Evolutionary conservation across 1,140 invertebrate genomes (phyloP).

Genomic region (Temnothorax curvispinosus): DNA sequence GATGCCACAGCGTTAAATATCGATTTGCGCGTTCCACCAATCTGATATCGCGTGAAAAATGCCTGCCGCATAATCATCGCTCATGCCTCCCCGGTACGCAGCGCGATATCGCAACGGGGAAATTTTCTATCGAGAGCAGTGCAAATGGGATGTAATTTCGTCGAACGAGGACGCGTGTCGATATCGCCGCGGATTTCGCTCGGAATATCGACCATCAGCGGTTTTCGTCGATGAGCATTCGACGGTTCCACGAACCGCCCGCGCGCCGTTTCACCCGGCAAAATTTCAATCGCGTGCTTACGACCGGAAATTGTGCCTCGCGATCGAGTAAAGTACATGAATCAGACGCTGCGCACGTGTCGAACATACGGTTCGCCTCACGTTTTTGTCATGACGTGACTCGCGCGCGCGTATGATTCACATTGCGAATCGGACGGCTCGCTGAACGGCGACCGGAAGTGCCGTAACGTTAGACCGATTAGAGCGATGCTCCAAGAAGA

Average conservation of each 20-base stretch:
- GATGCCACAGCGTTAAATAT: background rate
- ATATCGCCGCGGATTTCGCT: background rate
- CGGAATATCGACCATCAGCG: constrained; percentile 17
- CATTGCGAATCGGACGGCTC: background rate
- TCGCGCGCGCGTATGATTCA: constrained; percentile 57
- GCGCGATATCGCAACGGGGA: background rate
- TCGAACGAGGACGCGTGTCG: constrained; percentile 32
- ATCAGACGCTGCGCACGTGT: constrained; percentile 55
- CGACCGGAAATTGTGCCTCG: constrained; percentile 23
- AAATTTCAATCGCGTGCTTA: constrained; percentile 43
- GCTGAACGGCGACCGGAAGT: constrained; percentile 38
- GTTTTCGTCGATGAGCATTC: background rate
- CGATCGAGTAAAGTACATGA: constrained; percentile 40
- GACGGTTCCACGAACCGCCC: background rate
- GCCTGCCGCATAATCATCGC: background rate
- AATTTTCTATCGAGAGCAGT: background rate
- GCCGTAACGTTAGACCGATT: constrained; percentile 35
- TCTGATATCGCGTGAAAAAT: background rate
- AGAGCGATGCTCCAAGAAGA: background rate
- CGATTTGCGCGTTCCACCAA: background rate
- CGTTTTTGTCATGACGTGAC: constrained; percentile 43
- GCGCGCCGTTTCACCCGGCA: no score
- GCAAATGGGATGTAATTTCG: background rate
- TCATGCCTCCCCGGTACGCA: no score
- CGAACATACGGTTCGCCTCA: constrained; percentile 35